Evolutionary conservation across 2,888 invertebrate genomes (phyloP), one percentile per base, ranked within the genome.

Genomic region (Ophion obscuratus): DNA sequence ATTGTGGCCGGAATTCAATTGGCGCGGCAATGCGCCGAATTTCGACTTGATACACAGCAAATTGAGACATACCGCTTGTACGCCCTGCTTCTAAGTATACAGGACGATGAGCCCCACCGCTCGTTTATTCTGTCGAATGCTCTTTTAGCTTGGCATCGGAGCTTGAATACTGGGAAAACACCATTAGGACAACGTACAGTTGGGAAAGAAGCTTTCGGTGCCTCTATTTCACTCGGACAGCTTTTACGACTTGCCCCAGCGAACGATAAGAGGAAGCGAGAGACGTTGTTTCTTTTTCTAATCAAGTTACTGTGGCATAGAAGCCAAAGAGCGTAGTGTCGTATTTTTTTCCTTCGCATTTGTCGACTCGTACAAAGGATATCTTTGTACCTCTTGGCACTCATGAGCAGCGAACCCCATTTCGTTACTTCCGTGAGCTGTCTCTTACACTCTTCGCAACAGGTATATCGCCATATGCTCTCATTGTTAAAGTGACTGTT

Each of bases 61-160:
- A 88, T 88, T 87, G 86, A 84, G 84, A 87, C 81, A 82, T 83
- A 87, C 85, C 78, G 85, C 80, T 71, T 83, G 74, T 79, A 73
- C 80, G 82, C 75, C 64, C 71, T 76, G 61, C 80, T 67, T 70
- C 70, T 59, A 84, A 71, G 80, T 70, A 73, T 80, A 61, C 62
- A 71, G 66, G 53, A 57, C 81, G 44, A 85, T 79, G 57, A 75
- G 75, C 57, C 10, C 66, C 53, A 53, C 44, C 11, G 67, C 76
- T 80, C 67, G 81, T 83, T 86, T 64, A 77, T 64, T 77, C 20
- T 31, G 61, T 73, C 73, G 77, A 77, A 66, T 74, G n/a, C 67
- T 62, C 66, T 57, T 62, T 76, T 31, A 44, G 62, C 70, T 70
- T 47, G 44, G 76, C 27, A 74, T 14, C 20, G 57, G 47, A 40